A percentile compares a stretch with the other conserved stretches of the same genome.
Evolutionary conservation across 2,888 invertebrate species (phyloP).

Genomic region (Drepana falcataria): DNA sequence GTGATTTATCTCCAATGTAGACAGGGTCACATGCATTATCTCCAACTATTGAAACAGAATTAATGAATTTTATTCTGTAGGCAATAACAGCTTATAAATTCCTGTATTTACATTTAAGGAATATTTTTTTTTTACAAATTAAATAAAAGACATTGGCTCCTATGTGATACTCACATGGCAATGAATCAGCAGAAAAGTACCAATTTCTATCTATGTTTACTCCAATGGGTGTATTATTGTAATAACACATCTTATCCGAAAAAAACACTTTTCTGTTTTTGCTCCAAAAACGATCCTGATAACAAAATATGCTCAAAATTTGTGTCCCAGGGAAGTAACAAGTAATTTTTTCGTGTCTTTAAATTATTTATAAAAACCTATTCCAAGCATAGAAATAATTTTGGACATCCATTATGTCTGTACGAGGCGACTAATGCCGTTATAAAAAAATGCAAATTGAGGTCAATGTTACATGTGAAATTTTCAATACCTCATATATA

Average conservation of each 20-base stretch:
- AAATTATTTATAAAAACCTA: too few relatives aligned
- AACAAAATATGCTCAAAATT: constrained; percentile 11
- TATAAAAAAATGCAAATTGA: too few relatives aligned
- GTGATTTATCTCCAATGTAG: constrained; percentile 39
- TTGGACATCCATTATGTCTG: too few relatives aligned
- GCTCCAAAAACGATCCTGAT: constrained; percentile 50
- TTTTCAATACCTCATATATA: too few relatives aligned
- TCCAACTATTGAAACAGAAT: constrained; percentile 11
- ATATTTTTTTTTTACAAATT: too few relatives aligned
- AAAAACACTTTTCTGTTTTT: constrained; percentile 50
- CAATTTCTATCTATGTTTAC: constrained; percentile 62
- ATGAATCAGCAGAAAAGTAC: constrained; percentile 23
- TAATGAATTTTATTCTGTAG: constrained; percentile 10
- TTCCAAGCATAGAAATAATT: too few relatives aligned
- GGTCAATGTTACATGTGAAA: too few relatives aligned
- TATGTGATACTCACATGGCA: background rate
- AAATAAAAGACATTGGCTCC: too few relatives aligned
- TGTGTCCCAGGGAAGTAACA: background rate
- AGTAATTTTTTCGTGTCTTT: too few relatives aligned
- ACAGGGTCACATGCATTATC: constrained; percentile 45
- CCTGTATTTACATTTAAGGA: too few relatives aligned
- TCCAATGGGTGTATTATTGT: constrained; percentile 34
- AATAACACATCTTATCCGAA: constrained; percentile 34
- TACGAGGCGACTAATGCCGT: too few relatives aligned
- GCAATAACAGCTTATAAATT: too few relatives aligned